Base-by-base conservation (phyloP, 2,797 vertebrate species). In the Crossoptilon crossoptilon region DNA sequence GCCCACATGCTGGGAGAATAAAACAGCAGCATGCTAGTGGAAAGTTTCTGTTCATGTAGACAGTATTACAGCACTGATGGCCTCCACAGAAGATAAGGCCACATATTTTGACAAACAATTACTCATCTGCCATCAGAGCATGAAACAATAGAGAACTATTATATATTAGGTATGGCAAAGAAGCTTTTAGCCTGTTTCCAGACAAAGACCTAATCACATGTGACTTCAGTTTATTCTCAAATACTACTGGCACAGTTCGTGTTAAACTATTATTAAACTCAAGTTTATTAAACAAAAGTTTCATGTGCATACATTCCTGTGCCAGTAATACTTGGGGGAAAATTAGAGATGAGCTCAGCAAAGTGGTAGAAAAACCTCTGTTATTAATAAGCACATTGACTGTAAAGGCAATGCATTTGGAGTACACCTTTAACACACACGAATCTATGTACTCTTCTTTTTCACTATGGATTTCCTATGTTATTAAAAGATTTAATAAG, bases 21-120 rank as follows among this genome's bases (percentile, higher is more conserved):
- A 72, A 89, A 80, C 35, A 69, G 46, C 79, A 77, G 22, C 4
- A 4, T 72, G 55, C 69, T 79, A 89, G 24, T 71, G 62, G 84
- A 92, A 93, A 85, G 62, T 14, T 91, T 83, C 88, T 62, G 46
- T 85, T 91, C 62, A 14, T 35, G 46, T 62, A 62, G 88, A 74
- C 76, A 85, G n/a, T 59, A 24, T 83, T 76, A 68, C 29, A 35
- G 84, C 46, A 44, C 55, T 77, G 58, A 46, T 74, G 87, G 92
- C 75, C 91, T 83, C 81, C 68, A 39, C 48, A 80, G 75, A 89
- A 92, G 69, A 66, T 27, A 64, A 41, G 37, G 59, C 12, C 66
- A 8, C 76, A 31, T 71, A 73, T 94, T 90, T 84, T 70, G 19
- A 39, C 62, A 29, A 68, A 44, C 9, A 73, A 71, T 67, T 90